Evolutionary conservation across 2,888 invertebrate species (phyloP).

Genomic region (Conus canariensis): DNA sequence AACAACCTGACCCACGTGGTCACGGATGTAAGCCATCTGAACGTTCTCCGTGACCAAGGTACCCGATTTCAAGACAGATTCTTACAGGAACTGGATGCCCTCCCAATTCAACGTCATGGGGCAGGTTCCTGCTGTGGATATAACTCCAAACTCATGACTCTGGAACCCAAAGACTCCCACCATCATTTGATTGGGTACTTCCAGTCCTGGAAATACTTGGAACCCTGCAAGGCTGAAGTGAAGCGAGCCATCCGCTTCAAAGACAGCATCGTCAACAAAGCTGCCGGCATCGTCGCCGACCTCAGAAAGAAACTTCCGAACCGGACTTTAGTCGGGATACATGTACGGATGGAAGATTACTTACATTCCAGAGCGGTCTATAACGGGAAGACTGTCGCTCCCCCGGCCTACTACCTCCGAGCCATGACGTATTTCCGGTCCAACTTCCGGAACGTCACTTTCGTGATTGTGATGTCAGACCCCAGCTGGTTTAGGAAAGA

Average conservation of each 20-base stretch:
- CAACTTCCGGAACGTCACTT: not conserved
- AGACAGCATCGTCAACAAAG: not conserved
- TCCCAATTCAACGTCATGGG: not conserved
- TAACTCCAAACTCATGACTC: not conserved
- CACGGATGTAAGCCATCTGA: not conserved
- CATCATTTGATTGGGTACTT: not conserved
- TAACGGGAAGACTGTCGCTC: constrained; percentile 11
- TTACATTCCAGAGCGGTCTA: not conserved
- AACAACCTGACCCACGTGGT: constrained; percentile 22
- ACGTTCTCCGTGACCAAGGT: not conserved
- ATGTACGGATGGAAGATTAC: constrained; percentile 33
- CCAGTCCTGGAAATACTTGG: constrained; percentile 41
- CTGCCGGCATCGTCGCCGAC: not conserved
- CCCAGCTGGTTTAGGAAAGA: not conserved
- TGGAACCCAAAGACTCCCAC: not conserved
- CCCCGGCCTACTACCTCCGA: constrained; percentile 8
- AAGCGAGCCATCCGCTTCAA: not conserved
- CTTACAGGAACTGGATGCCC: not conserved
- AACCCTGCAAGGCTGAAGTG: constrained; percentile 16
- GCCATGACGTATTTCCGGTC: constrained; percentile 36
- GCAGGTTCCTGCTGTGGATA: constrained; percentile 1
- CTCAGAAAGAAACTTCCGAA: not conserved
- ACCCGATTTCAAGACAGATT: not conserved
- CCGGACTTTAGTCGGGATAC: constrained; percentile 9
- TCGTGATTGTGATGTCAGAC: constrained; percentile 18